phyloP scores from a whole-genome alignment of 2,113 vertebrate genomes.

The Nasalis larvatus region DNA sequence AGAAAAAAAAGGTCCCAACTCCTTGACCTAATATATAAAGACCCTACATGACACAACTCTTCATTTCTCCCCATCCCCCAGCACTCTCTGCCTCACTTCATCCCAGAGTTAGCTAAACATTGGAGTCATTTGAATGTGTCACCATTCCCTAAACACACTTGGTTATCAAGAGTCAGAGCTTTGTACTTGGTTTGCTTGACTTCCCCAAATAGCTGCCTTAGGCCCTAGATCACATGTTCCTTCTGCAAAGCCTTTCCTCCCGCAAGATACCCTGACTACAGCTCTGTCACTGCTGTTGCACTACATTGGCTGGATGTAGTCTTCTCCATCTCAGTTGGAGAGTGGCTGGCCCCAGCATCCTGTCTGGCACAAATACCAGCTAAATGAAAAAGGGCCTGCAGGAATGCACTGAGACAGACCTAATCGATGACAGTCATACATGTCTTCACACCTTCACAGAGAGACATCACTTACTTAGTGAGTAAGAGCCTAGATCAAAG shows the following conservation, averaged over 20 bases:
- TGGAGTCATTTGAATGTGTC: not conserved
- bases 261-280: not conserved
- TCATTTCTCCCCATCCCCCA: not conserved
- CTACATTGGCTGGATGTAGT: not conserved
- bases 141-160: not conserved
- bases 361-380: not conserved
- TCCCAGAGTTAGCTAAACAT: not conserved
- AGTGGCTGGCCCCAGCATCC: not conserved
- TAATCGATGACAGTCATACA: not conserved
- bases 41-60: not conserved
- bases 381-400: not conserved
- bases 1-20: not conserved
- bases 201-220: not conserved
- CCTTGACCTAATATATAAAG: not conserved
- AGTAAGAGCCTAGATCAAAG: not conserved
- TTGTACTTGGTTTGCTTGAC: not conserved
- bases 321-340: not conserved
- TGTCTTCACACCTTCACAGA: not conserved
- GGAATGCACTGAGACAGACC: not conserved
- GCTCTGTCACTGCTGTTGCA: not conserved
- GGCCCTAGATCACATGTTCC: not conserved
- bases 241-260: not conserved
- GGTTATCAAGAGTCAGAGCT: not conserved
- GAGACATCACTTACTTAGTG: not conserved
- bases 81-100: not conserved